phyloP scores from a whole-genome alignment of 2,113 vertebrate genomes.

The Solea solea region DNA sequence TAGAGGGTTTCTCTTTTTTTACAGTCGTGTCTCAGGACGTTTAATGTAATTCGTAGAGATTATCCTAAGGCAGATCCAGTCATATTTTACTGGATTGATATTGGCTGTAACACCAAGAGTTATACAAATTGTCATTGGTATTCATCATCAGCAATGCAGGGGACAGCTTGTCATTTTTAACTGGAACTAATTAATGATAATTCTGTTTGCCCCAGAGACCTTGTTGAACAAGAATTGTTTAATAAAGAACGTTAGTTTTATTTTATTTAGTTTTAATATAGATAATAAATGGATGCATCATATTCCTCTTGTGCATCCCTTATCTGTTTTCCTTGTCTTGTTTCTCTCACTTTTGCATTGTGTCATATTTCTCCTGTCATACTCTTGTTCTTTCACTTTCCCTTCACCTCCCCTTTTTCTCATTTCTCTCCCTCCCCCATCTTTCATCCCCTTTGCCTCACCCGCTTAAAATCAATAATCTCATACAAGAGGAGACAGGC shows the following conservation, averaged over 20 bases:
- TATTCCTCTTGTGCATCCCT: background rate
- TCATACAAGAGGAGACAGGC: slow-evolving; percentile 37
- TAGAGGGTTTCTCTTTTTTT: background rate
- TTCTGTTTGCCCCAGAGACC: too few species aligned
- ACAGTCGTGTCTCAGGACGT: background rate
- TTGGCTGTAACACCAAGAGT: background rate
- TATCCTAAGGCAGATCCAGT: background rate
- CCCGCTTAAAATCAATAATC: slow-evolving; percentile 60
- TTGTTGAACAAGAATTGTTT: too few species aligned
- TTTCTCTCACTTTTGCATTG: background rate
- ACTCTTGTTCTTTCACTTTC: slow-evolving; percentile 20
- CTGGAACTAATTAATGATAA: too few species aligned
- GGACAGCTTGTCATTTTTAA: too few species aligned
- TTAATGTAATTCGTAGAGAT: background rate
- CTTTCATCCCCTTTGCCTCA: slow-evolving; percentile 19
- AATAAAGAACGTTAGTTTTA: too few species aligned
- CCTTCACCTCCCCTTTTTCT: slow-evolving; percentile 10
- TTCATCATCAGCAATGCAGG: too few species aligned
- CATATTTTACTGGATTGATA: background rate
- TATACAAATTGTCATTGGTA: too few species aligned
- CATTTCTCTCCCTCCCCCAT: slow-evolving; percentile 1
- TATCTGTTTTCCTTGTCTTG: slow-evolving; percentile 4
- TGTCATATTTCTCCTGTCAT: slow-evolving; percentile 22
- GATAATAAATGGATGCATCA: too few species aligned
- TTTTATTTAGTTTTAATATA: too few species aligned